Evolutionary conservation across 2,888 invertebrate species (phyloP), one percentile per base, ranked within the genome.

Genomic region (Meghimatium bilineatum): DNA sequence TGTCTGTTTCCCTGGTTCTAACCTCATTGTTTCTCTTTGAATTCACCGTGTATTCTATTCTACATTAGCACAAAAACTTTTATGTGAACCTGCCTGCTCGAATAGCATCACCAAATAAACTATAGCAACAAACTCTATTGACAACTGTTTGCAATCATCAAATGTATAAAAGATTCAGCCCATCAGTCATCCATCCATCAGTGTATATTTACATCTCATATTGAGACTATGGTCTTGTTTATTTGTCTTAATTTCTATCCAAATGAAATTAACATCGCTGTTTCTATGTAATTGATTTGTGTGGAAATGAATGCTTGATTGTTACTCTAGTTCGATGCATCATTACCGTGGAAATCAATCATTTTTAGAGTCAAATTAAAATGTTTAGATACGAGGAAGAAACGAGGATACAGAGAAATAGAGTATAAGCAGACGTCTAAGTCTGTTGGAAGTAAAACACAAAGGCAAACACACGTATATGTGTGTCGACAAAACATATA

Each of bases 131-230:
- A 23, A 56, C 3, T 56, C 5, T 56, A 23, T 1, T n/a, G 12
- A 63, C 60, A 63, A 5, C 26, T n/a, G 12, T 23, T 6, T 63
- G n/a, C 5, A 63, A 23, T n/a, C 26, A 63, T 63, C 1, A 63
- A n/a, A n/a, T 63, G n/a, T n/a, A 12, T n/a, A 63, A 63, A 32
- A 20, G 34, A 36, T 34, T 69, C 23, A 36, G 69, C 36, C 34
- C 36, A 36, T 69, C 34, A 36, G 8, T 69, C 69, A 36, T 20
- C 36, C 74, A 74, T 20, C 52, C 49, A 52, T 74, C 74, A 74
- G 29, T 10, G 32, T 1, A 36, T 69, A 20, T 69, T 38, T 69
- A 69, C 38, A 38, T 69, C 36, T 36, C 29, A 34, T 69, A 38
- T 36, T 69, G 20, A 34, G 38, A 36, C 69, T n/a, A 14, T 38